Conservation (phyloP, 2,888 invertebrate species). For the Caradrina kadenii region DNA sequence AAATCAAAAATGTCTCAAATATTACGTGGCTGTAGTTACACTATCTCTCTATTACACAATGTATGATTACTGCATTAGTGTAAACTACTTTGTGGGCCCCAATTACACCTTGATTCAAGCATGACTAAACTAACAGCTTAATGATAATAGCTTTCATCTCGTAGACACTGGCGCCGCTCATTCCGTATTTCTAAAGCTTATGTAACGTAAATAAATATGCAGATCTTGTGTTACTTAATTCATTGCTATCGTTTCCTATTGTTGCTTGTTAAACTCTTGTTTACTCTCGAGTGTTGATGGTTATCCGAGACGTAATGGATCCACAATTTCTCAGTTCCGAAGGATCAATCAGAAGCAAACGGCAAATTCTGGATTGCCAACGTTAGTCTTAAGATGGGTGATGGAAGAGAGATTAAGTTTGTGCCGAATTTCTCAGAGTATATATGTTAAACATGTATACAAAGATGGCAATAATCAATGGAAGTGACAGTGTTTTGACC, state of each 20-base stretch:
- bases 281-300: neutral
- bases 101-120: constrained; percentile 30
- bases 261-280: neutral
- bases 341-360: neutral
- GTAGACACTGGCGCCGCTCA: constrained; percentile 28
- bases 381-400: no score
- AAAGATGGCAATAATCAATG: no score
- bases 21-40: neutral
- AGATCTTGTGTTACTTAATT: constrained; percentile 29
- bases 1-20: neutral
- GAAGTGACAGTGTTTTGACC: no score
- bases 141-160: constrained; percentile 40
- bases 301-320: neutral
- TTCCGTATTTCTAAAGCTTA: constrained; percentile 50
- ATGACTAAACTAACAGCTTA: constrained; percentile 19
- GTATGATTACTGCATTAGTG: constrained; percentile 17
- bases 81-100: constrained; percentile 25
- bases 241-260: constrained; percentile 2
- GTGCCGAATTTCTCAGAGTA: no score
- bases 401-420: no score
- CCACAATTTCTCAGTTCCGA: neutral
- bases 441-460: no score
- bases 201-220: constrained; percentile 35
- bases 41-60: constrained; percentile 8
- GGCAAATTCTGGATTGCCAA: neutral